Conservation (phyloP, 1,140 invertebrate genomes). For the Eumeta japonica region DNA sequence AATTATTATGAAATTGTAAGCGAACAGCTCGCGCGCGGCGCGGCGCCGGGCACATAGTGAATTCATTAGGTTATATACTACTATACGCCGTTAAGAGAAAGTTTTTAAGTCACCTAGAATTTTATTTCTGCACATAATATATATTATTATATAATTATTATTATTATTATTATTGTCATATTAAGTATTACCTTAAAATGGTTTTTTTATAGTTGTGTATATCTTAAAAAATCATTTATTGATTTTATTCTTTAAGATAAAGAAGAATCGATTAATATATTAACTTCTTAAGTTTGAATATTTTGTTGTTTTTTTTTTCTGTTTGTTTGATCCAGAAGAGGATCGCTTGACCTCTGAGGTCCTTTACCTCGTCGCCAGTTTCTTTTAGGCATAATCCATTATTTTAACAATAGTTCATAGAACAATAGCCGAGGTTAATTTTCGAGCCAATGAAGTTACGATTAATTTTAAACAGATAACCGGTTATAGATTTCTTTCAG, state of each 20-base stretch:
- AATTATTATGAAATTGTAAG: conserved; percentile 44
- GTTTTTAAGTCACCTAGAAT: conserved; percentile 67
- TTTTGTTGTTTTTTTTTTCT: conserved; percentile 54
- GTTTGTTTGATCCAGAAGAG: too few species aligned
- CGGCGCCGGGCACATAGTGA: conserved; percentile 40
- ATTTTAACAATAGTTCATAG: conserved; percentile 54
- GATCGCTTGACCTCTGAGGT: too few species aligned
- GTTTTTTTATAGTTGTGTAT: conserved; percentile 58
- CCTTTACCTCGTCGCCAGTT: too few species aligned
- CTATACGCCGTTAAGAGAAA: conserved; percentile 55
- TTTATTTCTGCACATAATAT: conserved; percentile 66
- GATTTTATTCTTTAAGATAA: conserved; percentile 54
- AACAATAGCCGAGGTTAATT: conserved; percentile 58
- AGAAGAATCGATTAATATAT: conserved; percentile 58
- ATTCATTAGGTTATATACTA: conserved; percentile 55
- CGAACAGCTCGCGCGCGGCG: conserved; percentile 28
- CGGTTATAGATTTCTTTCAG: conserved; percentile 53
- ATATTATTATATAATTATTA: conserved; percentile 55
- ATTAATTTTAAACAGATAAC: conserved; percentile 57
- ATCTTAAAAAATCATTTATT: conserved; percentile 58
- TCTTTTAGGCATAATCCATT: conserved; percentile 49
- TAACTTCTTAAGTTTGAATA: conserved; percentile 55
- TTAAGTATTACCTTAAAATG: conserved; percentile 56
- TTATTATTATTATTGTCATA: conserved; percentile 57
- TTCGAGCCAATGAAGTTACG: conserved; percentile 50